Percentiles rank a stretch among this genome's conserved stretches.
Evolutionary conservation across 2,888 invertebrate genomes (phyloP).

Genomic region (Scaptomyza reducta): DNA sequence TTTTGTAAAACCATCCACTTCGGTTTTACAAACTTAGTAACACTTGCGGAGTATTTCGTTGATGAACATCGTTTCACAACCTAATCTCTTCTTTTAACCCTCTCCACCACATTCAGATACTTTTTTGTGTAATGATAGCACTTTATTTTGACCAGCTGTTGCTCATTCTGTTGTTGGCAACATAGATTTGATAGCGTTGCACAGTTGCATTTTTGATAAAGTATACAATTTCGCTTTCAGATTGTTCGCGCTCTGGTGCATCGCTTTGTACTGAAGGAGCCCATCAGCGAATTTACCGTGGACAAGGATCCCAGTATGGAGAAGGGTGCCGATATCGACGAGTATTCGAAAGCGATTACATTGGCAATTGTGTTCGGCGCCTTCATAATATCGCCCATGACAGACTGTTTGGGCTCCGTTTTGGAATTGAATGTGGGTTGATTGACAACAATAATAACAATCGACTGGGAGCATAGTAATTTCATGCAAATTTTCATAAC

Average conservation of each 20-base stretch:
- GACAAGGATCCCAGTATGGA: slow-evolving; percentile 84
- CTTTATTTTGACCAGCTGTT: slow-evolving; percentile 43
- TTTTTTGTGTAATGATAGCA: slow-evolving; percentile 34
- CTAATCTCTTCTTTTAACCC: not conserved
- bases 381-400: slow-evolving; percentile 91
- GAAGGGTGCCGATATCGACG: slow-evolving; percentile 83
- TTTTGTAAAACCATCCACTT: not conserved
- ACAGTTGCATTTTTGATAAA: slow-evolving; percentile 22
- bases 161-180: slow-evolving; percentile 10
- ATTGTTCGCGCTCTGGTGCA: slow-evolving; percentile 84
- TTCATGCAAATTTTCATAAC: slow-evolving; percentile 58
- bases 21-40: not conserved
- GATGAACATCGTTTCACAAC: not conserved
- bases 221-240: slow-evolving; percentile 55
- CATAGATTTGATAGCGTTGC: slow-evolving; percentile 20
- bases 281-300: slow-evolving; percentile 83
- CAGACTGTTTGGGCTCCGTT: slow-evolving; percentile 93
- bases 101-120: slow-evolving; percentile 23
- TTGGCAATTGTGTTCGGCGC: slow-evolving; percentile 88
- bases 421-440: slow-evolving; percentile 90
- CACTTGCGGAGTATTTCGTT: slow-evolving; percentile 4
- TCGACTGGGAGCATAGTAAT: slow-evolving; percentile 10
- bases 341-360: slow-evolving; percentile 83
- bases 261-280: slow-evolving; percentile 83
- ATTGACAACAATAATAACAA: not conserved